Evolutionary conservation across 2,113 vertebrate genomes (phyloP).

Genomic region (Phaethornis superciliosus): DNA sequence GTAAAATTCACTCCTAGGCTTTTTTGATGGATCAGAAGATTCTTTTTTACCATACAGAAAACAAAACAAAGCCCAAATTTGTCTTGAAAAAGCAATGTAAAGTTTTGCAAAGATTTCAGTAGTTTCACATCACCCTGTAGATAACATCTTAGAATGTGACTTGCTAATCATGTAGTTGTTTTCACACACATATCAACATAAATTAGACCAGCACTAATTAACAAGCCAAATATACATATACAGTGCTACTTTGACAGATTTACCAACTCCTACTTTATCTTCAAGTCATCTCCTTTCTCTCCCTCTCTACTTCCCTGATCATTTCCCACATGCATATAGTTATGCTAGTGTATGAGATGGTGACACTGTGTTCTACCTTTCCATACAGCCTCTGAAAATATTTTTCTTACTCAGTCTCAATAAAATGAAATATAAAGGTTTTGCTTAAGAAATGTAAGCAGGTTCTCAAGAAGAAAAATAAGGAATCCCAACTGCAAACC

Average conservation of each 20-base stretch:
- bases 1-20: background rate
- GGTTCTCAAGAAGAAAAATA: background rate
- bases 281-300: background rate
- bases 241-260: background rate
- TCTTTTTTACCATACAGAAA: background rate
- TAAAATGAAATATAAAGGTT: background rate
- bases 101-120: background rate
- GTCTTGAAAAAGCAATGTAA: background rate
- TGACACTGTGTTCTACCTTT: background rate
- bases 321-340: background rate
- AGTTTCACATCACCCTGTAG: background rate
- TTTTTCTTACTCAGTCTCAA: background rate
- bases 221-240: background rate
- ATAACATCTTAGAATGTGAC: background rate
- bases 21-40: background rate
- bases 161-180: background rate
- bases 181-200: background rate
- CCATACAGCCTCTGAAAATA: background rate
- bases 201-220: background rate
- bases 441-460: background rate
- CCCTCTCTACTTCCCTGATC: background rate
- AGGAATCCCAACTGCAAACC: background rate
- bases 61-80: background rate
- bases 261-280: background rate
- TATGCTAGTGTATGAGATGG: background rate